Evolutionary conservation across 2,113 vertebrate genomes (phyloP).

Genomic region (Chaetura pelagica): DNA sequence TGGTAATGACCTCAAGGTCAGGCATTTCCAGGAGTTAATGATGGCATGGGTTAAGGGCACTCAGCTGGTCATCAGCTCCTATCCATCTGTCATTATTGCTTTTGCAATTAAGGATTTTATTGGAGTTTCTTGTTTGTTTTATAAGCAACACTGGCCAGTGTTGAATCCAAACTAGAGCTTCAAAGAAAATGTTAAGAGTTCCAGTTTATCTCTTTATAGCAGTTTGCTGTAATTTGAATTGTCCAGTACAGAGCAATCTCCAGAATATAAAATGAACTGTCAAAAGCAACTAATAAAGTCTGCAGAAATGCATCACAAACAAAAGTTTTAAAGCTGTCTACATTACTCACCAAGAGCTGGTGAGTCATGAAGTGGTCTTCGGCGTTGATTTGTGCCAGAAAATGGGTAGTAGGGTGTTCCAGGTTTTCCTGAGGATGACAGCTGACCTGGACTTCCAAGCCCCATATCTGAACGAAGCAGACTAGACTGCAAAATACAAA

Average conservation of each 20-base stretch:
- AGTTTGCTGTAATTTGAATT: background rate
- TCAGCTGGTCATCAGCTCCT: conserved; percentile 71
- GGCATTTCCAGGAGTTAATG: conserved; percentile 68
- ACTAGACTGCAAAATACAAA: conserved; percentile 81
- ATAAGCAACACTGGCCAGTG: conserved; percentile 21
- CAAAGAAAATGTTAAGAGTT: background rate
- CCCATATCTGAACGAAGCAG: conserved; percentile 85
- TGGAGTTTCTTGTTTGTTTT: conserved; percentile 53
- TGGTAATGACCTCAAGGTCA: conserved; percentile 69
- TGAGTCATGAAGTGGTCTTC: conserved; percentile 89
- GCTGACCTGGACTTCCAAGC: conserved; percentile 85
- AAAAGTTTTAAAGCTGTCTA: fast-evolving
- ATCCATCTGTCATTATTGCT: conserved; percentile 71
- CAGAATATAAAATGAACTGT: background rate
- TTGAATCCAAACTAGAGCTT: background rate
- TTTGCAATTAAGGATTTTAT: conserved; percentile 65
- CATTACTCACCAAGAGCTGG: conserved; percentile 83
- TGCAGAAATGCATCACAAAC: background rate
- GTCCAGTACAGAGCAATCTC: background rate
- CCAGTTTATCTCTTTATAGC: background rate
- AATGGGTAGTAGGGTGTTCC: conserved; percentile 88
- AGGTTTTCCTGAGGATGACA: conserved; percentile 87
- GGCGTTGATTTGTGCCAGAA: conserved; percentile 87
- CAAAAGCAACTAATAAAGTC: background rate
- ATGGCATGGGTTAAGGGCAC: conserved; percentile 66